phyloP scores from a whole-genome alignment of 2,888 invertebrate species.

The Glyphotaelius pellucidus region DNA sequence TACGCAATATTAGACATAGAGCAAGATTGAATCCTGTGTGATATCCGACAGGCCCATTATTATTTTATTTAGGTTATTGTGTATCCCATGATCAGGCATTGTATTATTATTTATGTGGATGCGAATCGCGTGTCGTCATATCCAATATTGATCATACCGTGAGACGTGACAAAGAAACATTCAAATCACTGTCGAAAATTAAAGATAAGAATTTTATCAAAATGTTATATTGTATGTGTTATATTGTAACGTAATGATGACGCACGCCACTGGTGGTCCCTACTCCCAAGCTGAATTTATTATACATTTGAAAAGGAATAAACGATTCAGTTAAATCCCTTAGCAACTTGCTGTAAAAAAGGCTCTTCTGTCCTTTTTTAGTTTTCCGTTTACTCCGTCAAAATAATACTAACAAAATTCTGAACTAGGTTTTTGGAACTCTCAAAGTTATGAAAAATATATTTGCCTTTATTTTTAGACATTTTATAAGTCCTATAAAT shows the following conservation, averaged over 20 bases:
- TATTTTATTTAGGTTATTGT: background rate
- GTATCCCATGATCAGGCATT: background rate
- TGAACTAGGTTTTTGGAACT: no score
- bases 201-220: background rate
- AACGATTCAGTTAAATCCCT: background rate
- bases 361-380: no score
- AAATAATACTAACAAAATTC: no score
- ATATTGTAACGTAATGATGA: background rate
- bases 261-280: background rate
- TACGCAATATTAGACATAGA: slow-evolving; percentile 33
- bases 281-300: background rate
- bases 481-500: no score
- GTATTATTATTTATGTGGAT: background rate
- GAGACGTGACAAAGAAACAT: no score
- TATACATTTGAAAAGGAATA: background rate
- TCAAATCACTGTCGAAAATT: no score
- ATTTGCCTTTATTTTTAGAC: no score
- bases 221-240: background rate
- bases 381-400: no score
- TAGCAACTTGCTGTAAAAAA: background rate
- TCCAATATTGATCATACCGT: no score
- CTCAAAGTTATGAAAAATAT: no score
- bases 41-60: background rate
- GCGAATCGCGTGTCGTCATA: background rate
- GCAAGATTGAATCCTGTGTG: background rate